Evolutionary conservation across 2,113 vertebrate species (phyloP), one percentile per base, ranked within the genome.

Genomic region (Perccottus glenii): DNA sequence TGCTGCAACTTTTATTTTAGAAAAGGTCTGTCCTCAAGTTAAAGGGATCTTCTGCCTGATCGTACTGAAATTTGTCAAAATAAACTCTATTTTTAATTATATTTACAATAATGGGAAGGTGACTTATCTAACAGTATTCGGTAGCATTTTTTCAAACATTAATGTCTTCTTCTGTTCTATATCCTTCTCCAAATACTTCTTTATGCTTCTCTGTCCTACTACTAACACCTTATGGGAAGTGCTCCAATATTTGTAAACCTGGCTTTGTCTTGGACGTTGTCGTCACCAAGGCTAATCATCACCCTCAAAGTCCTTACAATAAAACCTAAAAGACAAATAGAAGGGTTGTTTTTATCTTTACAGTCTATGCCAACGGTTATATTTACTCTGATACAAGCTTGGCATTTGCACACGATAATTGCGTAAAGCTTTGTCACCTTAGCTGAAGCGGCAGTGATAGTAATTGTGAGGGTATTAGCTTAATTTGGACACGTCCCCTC

Each of bases 391-490:
- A 73, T 38, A 72, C 70, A 49, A 75, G 62, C 65, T 69, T 76
- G 46, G 67, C 51, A 53, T 79, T 71, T 60, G 49, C 43, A 27
- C 40, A 67, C 68, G 75, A 56, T 56, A 62, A 55, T 68, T 77
- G 56, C 77, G 66, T 65, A 32, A 11, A 45, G 60, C 80, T 77
- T 69, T 88, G 83, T 82, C 66, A 61, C 67, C 55, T 49, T 55
- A 63, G 71, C 32, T 45, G 57, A 73, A 81, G 83, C 66, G n/a
- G 52, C 49, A n/a, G 55, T 40, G 64, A 75, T 69, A 68, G 58
- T 70, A 49, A 50, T 82, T 82, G 80, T 84, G 75, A 73, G 77
- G 75, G 78, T 74, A 78, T 86, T 86, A 80, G 57, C 73, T 47
- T 73, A 50, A 69, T 79, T 69, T 55, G 49, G 1, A 50, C 9